Evolutionary conservation across 1,140 invertebrate species (phyloP).

Genomic region (Paraescarpia echinospica): DNA sequence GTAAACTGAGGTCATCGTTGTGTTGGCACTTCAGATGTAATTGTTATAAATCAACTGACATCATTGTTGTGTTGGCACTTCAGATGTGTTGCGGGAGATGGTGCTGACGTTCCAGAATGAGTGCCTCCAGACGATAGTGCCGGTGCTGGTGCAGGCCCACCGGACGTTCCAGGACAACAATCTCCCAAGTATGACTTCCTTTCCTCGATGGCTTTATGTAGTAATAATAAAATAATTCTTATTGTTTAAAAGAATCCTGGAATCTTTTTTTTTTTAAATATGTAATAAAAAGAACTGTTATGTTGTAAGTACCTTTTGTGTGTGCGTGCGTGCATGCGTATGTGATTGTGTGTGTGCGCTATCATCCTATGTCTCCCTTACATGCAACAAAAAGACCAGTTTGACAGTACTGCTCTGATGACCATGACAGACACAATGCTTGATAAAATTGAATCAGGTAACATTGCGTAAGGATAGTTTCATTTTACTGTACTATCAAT

Average conservation of each 20-base stretch:
- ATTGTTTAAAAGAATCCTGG: conserved; percentile 1
- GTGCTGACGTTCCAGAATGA: conserved; percentile 80
- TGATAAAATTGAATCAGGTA: neutral
- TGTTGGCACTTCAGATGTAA: conserved; percentile 64
- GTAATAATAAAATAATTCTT: no score
- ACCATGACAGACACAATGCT: neutral
- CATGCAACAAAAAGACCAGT: neutral
- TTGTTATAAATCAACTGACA: neutral
- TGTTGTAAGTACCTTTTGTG: neutral
- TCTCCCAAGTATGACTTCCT: conserved; percentile 45
- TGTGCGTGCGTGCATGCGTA: neutral
- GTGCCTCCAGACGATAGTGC: conserved; percentile 77
- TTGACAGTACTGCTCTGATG: neutral
- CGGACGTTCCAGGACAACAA: conserved; percentile 77
- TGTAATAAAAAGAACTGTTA: neutral
- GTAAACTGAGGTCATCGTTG: neutral
- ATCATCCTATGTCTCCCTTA: no score
- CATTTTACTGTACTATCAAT: neutral
- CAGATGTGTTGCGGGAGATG: conserved; percentile 82
- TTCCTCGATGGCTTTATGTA: neutral
- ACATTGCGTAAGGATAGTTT: neutral
- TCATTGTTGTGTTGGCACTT: conserved; percentile 6
- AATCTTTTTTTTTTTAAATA: neutral
- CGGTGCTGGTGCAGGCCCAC: conserved; percentile 82
- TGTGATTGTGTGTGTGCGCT: neutral